Conservation (phyloP, 1,140 invertebrate genomes). For the Euglossa dilemma region DNA sequence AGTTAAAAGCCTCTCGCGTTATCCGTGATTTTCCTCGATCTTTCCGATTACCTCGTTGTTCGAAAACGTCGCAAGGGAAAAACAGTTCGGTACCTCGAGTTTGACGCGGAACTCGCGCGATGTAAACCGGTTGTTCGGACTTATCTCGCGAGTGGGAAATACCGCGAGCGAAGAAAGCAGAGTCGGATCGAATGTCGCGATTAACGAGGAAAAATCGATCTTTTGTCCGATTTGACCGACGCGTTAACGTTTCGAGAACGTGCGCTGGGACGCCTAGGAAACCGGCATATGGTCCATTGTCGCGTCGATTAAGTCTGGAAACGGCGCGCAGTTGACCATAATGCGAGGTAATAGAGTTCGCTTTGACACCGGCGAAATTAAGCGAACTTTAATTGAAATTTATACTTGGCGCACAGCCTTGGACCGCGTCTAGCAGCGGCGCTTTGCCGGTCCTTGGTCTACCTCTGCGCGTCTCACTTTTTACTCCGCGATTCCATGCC, state of each 20-base stretch:
- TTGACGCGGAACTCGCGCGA: too few relatives aligned
- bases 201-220: constrained; percentile 61
- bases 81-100: too few relatives aligned
- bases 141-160: background rate
- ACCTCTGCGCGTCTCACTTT: background rate
- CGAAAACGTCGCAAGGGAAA: too few relatives aligned
- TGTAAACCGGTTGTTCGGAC: too few relatives aligned
- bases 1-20: too few relatives aligned
- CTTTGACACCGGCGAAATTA: constrained; percentile 62
- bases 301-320: constrained; percentile 42
- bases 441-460: background rate
- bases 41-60: too few relatives aligned
- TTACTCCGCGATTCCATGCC: background rate
- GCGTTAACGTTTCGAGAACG: constrained; percentile 53
- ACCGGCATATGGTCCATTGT: constrained; percentile 56
- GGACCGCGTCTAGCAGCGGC: background rate
- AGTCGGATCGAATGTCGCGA: constrained; percentile 1
- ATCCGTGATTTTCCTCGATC: too few relatives aligned
- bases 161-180: background rate
- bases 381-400: constrained; percentile 67
- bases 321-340: constrained; percentile 57
- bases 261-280: constrained; percentile 48
- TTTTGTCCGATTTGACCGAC: constrained; percentile 4
- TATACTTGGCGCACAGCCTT: constrained; percentile 30
- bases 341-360: constrained; percentile 62